These are phyloP conservation scores for Mellivora capensis DNA, from an alignment of 2,113 vertebrate genomes.

Conservation along the genomic window DNA sequence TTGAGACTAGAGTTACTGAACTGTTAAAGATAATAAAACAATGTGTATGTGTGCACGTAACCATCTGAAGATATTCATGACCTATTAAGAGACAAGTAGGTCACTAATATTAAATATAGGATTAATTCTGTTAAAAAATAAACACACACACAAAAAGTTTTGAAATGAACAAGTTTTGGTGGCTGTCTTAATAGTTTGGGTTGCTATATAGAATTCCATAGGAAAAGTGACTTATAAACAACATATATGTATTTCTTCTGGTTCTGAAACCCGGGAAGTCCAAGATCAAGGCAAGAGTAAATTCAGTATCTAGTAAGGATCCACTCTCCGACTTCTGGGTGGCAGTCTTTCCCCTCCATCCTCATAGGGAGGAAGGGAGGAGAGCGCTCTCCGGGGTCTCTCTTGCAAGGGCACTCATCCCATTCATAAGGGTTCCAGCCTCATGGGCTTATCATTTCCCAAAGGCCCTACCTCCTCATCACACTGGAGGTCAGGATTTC, in stretches of 20 bases:
- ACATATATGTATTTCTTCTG: background rate
- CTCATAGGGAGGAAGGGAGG: background rate
- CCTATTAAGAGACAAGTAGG: background rate
- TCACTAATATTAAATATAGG: background rate
- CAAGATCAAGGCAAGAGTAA: background rate
- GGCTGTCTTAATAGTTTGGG: background rate
- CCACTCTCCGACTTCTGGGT: background rate
- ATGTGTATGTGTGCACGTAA: background rate
- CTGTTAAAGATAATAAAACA: background rate
- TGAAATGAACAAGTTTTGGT: background rate
- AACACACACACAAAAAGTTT: no score
- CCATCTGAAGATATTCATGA: background rate
- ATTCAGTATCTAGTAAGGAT: background rate
- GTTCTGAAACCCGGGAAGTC: background rate
- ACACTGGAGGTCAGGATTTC: background rate
- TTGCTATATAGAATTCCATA: background rate
- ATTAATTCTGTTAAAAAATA: background rate
- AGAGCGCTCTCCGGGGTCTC: background rate
- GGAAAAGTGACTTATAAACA: background rate
- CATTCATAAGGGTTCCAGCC: background rate
- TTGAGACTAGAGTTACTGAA: background rate
- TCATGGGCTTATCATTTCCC: background rate
- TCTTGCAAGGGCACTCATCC: background rate
- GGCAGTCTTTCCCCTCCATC: background rate
- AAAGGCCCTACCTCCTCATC: background rate